These are phyloP conservation scores for Mionectes olivaceus DNA, from an alignment of 2,797 vertebrate species.

Conservation along the genomic window DNA sequence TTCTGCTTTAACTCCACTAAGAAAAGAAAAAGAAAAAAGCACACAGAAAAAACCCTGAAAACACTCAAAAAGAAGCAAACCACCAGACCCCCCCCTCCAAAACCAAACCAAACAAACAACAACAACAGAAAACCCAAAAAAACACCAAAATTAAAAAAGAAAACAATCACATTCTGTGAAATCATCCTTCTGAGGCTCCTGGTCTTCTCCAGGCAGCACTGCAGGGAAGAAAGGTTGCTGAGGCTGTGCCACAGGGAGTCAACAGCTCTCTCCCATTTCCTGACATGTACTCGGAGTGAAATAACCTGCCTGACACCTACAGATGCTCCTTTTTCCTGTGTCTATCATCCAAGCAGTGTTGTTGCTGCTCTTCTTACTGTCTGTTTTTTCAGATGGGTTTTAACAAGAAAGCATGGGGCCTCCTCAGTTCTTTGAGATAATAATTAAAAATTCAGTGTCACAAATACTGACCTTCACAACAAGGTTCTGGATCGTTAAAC, in stretches of 20 bases:
- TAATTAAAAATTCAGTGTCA: constrained; percentile 11
- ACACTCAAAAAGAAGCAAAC: neutral
- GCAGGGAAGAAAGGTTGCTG: neutral
- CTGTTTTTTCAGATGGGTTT: constrained; percentile 14
- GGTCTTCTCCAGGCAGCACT: neutral
- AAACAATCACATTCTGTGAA: neutral
- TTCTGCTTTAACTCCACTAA: neutral
- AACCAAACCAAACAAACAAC: neutral
- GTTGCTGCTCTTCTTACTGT: neutral
- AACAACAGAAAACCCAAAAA: neutral
- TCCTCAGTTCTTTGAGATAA: neutral
- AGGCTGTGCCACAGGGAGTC: neutral
- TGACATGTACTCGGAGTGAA: neutral
- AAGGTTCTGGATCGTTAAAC: neutral
- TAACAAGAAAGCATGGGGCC: neutral
- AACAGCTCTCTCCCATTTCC: neutral
- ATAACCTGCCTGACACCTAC: constrained; percentile 1
- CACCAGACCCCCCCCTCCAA: neutral
- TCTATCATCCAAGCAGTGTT: neutral
- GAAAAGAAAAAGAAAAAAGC: fast-evolving
- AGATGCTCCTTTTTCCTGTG: neutral
- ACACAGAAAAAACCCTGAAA: neutral
- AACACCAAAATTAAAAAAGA: neutral
- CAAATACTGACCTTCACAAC: neutral
- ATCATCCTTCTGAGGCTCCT: neutral